Base-by-base conservation (phyloP, 1,140 invertebrate genomes). In the Aphelinus certus region DNA sequence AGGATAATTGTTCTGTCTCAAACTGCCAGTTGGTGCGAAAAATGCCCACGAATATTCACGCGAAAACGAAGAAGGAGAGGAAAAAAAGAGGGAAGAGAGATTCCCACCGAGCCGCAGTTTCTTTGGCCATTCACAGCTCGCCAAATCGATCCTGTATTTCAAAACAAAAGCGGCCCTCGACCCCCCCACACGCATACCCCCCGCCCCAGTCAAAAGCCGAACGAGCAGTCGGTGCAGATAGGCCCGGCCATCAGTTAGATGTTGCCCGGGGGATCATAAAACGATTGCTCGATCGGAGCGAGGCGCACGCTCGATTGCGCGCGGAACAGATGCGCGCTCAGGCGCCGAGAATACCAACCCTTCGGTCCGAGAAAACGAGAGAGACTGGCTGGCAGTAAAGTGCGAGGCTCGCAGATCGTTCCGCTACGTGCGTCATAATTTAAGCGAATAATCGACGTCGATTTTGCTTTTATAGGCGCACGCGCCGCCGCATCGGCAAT, bases 401-500 rank as follows among this genome's bases (percentile, higher is more conserved):
- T 56, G 53, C 26, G 47, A 71, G 53, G 42, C 71, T 60, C 26
- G 58, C 57, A 62, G 65, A 61, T 64, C 61, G 53, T 49, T 64
- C 62, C 67, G 73, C 67, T 70, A 47, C 73, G 73, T 62, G 67
- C 47, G n/a, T 64, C 61, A 65, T 75, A 70, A 75, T 70, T 75
- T 70, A 70, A 75, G n/a, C 49, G 61, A 49, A 42, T 71, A 75
- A 75, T 75, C 73, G 73, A 60, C 73, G 61, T 70, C 56, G 55
- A 65, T 75, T 60, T 53, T 43, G 3, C 46, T 47, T 9, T 65
- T 47, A 26, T 60, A 67, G 49, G 6, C 49, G n/a, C 49, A 7
- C 42, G 42, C n/a, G 9, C 7, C 7, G 7, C 2, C 61, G 6
- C 45, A 7, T 46, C 9, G 10, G 3, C n/a, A 4, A 51, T 61